These are phyloP conservation scores for Anoplophora glabripennis DNA, from an alignment of 1,140 invertebrate species.

Conservation along the genomic window DNA sequence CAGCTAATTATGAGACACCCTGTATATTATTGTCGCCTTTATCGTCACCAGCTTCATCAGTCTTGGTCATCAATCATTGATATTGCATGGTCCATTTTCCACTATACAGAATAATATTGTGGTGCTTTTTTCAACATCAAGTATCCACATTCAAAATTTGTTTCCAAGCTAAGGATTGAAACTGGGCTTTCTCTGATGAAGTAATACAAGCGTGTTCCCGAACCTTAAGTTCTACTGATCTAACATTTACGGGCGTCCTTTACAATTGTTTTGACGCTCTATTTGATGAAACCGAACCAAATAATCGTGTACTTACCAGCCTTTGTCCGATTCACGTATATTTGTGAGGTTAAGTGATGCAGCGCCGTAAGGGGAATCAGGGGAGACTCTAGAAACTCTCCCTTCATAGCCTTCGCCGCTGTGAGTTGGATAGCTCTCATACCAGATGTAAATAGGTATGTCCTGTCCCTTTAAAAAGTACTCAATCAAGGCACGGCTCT, in stretches of 20 bases:
- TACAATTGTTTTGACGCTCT: background rate
- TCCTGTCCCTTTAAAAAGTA: constrained; percentile 73
- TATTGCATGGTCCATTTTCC: too few species aligned
- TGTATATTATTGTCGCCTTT: too few species aligned
- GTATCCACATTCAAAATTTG: too few species aligned
- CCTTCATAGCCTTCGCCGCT: constrained; percentile 89
- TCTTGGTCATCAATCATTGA: too few species aligned
- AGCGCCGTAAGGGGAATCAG: constrained; percentile 80
- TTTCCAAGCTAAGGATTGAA: too few species aligned
- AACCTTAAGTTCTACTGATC: too few species aligned
- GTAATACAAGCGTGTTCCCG: too few species aligned
- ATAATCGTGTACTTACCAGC: constrained; percentile 60
- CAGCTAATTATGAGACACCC: too few species aligned
- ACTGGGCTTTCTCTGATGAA: too few species aligned
- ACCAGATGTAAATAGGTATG: constrained; percentile 96
- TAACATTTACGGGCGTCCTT: background rate
- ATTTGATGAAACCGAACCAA: background rate
- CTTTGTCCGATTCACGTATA: constrained; percentile 88
- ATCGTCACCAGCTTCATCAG: too few species aligned
- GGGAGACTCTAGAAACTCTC: constrained; percentile 80
- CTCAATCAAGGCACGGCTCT: constrained; percentile 35
- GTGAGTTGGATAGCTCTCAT: constrained; percentile 93
- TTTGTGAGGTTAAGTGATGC: constrained; percentile 92
- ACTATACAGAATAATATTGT: too few species aligned
- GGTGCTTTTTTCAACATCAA: too few species aligned